phyloP scores from a whole-genome alignment of 2,797 vertebrate species.

The Phataginus tetradactyla region DNA sequence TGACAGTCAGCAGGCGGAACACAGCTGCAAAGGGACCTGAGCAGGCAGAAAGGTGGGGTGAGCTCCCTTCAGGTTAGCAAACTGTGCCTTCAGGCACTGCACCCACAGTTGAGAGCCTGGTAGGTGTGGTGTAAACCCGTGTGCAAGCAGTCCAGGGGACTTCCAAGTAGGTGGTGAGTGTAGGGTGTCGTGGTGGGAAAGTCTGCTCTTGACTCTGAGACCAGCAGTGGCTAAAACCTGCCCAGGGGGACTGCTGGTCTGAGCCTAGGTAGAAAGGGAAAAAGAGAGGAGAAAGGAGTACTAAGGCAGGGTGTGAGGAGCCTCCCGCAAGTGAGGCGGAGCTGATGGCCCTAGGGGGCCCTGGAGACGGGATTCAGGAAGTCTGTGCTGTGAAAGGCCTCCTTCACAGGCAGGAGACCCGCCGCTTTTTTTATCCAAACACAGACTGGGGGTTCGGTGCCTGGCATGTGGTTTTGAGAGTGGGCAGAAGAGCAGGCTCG shows the following conservation, averaged over 20 bases:
- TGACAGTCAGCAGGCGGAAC: not conserved
- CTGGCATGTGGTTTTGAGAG: not conserved
- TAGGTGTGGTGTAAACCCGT: not conserved
- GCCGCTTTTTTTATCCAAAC: not conserved
- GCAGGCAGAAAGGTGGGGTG: not conserved
- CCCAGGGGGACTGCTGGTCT: not conserved
- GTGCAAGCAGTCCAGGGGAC: not conserved
- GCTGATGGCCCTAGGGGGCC: not conserved
- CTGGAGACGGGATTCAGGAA: not conserved
- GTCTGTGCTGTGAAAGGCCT: not conserved
- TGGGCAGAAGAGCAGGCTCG: not conserved
- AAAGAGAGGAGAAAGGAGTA: not conserved
- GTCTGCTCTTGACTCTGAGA: not conserved
- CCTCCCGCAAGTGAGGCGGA: not conserved
- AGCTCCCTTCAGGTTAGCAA: not conserved
- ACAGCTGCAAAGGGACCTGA: not conserved
- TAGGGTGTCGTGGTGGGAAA: not conserved
- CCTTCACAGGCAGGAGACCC: not conserved
- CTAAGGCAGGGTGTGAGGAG: not conserved
- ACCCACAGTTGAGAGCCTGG: not conserved
- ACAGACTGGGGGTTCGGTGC: fast-evolving
- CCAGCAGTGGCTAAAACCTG: not conserved
- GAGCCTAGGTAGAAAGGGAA: not conserved
- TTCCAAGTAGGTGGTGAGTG: not conserved
- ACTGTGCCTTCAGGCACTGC: not conserved